Conservation (phyloP, 2,113 vertebrate species). For the Piprites chloris region DNA sequence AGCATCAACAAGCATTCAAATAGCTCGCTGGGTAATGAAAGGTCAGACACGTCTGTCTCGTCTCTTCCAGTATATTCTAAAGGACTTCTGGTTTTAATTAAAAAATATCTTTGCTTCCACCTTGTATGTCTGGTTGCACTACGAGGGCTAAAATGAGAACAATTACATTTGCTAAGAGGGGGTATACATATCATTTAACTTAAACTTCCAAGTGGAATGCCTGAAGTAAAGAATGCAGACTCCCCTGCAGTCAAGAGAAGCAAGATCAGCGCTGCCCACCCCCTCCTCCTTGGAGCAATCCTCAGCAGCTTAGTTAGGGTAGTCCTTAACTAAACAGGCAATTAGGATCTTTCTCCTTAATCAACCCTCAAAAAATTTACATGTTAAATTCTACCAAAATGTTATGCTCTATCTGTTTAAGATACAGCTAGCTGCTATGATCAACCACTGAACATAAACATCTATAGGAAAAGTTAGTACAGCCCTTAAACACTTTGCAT, state of each 20-base stretch:
- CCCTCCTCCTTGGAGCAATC: background rate
- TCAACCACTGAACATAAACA: background rate
- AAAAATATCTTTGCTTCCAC: slow-evolving; percentile 11
- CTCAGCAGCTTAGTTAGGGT: background rate
- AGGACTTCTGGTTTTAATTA: slow-evolving; percentile 29
- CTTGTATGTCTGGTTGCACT: slow-evolving; percentile 3
- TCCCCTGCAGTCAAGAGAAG: background rate
- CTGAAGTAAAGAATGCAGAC: background rate
- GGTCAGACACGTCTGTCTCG: background rate
- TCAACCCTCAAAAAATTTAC: background rate
- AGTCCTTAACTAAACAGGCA: background rate
- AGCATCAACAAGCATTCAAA: background rate
- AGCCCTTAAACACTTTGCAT: background rate
- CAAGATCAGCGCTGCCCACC: background rate
- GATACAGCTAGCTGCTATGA: background rate
- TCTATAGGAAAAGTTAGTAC: background rate
- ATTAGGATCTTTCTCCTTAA: background rate
- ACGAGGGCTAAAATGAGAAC: background rate
- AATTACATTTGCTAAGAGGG: background rate
- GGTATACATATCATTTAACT: background rate
- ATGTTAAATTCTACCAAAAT: background rate
- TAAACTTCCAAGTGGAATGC: slow-evolving; percentile 5
- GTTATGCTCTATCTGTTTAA: background rate
- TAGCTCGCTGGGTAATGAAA: background rate
- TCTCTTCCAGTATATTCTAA: background rate